Evolutionary conservation across 2,113 vertebrate species (phyloP).

Genomic region (human): DNA sequence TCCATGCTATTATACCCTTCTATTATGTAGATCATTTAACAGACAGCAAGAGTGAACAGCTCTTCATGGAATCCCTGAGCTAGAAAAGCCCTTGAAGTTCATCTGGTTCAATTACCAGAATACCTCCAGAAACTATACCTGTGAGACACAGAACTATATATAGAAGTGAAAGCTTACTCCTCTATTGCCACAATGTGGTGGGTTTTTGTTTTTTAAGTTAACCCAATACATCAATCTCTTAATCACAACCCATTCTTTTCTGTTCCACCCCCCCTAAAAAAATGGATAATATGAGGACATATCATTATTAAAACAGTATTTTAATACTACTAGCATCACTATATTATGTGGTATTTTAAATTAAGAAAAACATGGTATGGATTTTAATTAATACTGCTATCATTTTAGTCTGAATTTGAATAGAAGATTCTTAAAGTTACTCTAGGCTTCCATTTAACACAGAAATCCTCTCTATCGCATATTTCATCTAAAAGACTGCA

Average conservation of each 20-base stretch:
- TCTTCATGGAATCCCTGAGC: background rate
- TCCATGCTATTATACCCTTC: background rate
- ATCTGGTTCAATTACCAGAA: background rate
- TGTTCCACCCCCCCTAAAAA: background rate
- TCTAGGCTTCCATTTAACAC: background rate
- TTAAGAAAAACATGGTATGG: background rate
- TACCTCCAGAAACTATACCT: background rate
- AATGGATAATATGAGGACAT: background rate
- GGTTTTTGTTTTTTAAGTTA: background rate
- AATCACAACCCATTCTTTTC: background rate
- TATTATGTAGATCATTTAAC: background rate
- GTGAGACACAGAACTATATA: background rate
- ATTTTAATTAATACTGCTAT: background rate
- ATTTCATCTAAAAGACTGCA: slow-evolving; percentile 1
- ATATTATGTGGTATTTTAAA: slow-evolving; percentile 12
- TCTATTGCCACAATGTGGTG: background rate
- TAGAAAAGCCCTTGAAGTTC: background rate
- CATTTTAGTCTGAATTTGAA: slow-evolving; percentile 24
- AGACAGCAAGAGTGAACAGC: background rate
- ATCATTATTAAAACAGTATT: slow-evolving; percentile 5
- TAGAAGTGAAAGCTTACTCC: background rate
- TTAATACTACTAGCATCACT: background rate
- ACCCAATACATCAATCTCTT: background rate
- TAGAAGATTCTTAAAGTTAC: background rate
- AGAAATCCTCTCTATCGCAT: background rate